phyloP scores from a whole-genome alignment of 1,140 invertebrate species.

The Drosophila bocqueti region DNA sequence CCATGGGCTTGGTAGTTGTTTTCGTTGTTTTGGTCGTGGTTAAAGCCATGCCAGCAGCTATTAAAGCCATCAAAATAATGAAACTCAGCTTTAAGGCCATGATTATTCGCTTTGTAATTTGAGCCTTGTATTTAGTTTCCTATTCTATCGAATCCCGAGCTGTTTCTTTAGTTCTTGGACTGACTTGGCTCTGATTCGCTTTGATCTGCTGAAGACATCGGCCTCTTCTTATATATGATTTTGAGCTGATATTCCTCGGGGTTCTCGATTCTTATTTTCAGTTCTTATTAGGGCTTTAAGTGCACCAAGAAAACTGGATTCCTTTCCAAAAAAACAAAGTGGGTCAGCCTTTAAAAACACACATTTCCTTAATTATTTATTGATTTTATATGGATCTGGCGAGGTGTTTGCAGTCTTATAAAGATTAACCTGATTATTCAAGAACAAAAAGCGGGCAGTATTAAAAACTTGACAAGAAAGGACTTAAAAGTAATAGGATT shows the following conservation, averaged over 20 bases:
- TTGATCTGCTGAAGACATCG: conserved; percentile 7
- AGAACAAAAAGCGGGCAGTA: background rate
- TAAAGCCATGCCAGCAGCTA: conserved; percentile 6
- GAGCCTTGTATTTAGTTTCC: background rate
- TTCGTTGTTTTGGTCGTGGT: conserved; percentile 20
- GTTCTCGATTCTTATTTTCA: background rate
- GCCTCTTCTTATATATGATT: conserved; percentile 42
- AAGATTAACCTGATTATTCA: background rate
- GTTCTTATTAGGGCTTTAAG: conserved; percentile 5
- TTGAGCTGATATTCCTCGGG: background rate
- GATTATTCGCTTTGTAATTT: background rate
- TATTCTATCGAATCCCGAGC: no score
- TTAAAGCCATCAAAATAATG: conserved; percentile 34
- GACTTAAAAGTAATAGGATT: background rate
- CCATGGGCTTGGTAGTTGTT: background rate
- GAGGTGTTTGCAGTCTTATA: background rate
- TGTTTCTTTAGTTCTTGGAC: background rate
- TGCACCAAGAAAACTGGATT: conserved; percentile 11
- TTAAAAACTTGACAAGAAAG: background rate
- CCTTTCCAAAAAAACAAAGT: conserved; percentile 10
- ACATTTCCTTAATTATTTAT: background rate
- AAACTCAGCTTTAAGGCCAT: conserved; percentile 53
- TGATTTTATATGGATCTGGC: background rate
- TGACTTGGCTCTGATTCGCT: conserved; percentile 14
- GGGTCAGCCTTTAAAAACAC: conserved; percentile 45